A percentile compares a stretch with the other conserved stretches of the same genome.
Conservation (phyloP, 2,888 invertebrate species). For the Smittia aterrima region DNA sequence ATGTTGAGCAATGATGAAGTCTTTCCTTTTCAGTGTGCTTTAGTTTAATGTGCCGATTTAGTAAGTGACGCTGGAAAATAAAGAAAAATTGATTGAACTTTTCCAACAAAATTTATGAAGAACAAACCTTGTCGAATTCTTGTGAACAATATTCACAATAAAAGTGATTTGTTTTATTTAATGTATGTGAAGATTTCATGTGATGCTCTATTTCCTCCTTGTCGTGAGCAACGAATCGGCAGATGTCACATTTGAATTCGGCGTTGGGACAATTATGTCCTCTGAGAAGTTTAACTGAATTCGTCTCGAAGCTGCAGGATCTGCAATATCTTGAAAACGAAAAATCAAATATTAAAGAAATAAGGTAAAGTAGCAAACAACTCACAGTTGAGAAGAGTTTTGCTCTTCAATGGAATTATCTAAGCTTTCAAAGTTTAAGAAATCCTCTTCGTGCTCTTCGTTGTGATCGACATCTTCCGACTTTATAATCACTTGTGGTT, state of each 20-base stretch:
- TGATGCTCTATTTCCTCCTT: neutral
- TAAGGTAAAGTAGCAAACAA: neutral
- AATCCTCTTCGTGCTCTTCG: neutral
- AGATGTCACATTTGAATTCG: slow-evolving; percentile 10
- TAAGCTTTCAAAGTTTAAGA: too few species aligned
- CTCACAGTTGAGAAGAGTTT: too few species aligned
- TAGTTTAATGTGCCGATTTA: slow-evolving; percentile 21
- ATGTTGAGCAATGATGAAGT: neutral
- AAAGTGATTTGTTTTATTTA: neutral
- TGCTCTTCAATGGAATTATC: neutral
- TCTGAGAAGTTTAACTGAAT: neutral
- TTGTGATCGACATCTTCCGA: neutral
- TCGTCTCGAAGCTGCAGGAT: neutral
- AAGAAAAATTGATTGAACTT: too few species aligned
- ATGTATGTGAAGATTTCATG: neutral
- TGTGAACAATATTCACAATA: slow-evolving; percentile 4
- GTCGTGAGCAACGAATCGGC: neutral
- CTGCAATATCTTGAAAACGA: neutral
- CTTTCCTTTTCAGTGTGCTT: slow-evolving; percentile 26
- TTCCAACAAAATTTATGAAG: too few species aligned
- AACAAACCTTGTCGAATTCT: neutral
- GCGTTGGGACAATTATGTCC: neutral
- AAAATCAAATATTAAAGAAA: neutral
- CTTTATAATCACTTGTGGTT: neutral
- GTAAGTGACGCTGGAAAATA: neutral